A percentile compares a stretch with the other conserved stretches of the same genome.
Conservation (phyloP, 30 jellyfish, hydroid and myxozoan genomes). For the Catostylus mosaicus region DNA sequence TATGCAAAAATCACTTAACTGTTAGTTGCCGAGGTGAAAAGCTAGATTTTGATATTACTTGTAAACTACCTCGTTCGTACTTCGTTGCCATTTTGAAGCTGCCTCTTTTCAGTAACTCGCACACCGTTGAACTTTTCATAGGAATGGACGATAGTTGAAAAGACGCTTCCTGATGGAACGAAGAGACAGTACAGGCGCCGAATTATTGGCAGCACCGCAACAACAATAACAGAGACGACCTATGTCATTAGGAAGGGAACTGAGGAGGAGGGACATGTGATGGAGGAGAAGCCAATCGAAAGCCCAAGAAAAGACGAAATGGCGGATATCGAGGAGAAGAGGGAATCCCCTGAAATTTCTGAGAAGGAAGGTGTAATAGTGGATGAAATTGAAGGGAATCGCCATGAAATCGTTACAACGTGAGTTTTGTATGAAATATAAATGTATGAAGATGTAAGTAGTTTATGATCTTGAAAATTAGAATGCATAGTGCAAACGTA, state of each 20-base stretch:
- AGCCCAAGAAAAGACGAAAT: conserved; percentile 11
- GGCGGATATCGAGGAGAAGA: background rate
- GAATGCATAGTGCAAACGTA: too few species aligned
- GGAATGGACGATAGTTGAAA: conserved; percentile 86
- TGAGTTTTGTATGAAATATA: too few species aligned
- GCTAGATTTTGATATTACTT: too few species aligned
- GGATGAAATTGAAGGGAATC: background rate
- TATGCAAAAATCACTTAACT: too few species aligned
- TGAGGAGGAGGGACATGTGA: conserved; percentile 58
- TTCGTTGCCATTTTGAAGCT: too few species aligned
- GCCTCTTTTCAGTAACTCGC: too few species aligned
- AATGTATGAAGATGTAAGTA: too few species aligned
- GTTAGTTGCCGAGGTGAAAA: too few species aligned
- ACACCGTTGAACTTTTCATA: too few species aligned
- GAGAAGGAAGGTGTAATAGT: background rate
- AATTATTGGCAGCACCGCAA: conserved; percentile 45
- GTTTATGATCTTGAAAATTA: too few species aligned
- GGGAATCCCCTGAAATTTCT: conserved; percentile 23
- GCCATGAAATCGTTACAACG: background rate
- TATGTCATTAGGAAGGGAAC: conserved; percentile 63
- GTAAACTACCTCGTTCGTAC: too few species aligned
- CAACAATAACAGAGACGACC: conserved; percentile 52
- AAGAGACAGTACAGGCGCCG: conserved; percentile 78
- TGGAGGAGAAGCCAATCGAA: conserved; percentile 76
- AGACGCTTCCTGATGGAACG: conserved; percentile 72